Conservation (phyloP, 2,888 invertebrate genomes). For the Agriotes lineatus region DNA sequence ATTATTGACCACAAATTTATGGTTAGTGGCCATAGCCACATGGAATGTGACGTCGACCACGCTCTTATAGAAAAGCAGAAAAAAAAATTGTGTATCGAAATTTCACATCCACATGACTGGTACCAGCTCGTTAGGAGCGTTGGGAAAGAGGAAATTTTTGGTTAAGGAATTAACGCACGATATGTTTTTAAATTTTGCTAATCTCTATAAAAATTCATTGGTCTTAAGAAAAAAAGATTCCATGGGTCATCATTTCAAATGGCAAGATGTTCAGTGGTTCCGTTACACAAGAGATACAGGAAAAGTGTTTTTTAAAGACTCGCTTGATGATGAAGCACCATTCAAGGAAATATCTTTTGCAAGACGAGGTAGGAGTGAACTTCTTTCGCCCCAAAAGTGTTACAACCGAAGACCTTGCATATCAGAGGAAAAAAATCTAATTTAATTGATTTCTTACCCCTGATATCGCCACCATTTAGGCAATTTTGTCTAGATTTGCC, state of each 20-base stretch:
- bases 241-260: slow-evolving; percentile 1
- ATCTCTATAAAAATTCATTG: slow-evolving; percentile 2
- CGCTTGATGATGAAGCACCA: no score
- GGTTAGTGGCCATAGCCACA: slow-evolving; percentile 41
- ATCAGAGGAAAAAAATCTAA: no score
- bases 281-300: slow-evolving; percentile 9
- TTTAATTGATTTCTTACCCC: no score
- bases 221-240: slow-evolving; percentile 14
- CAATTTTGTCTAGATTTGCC: no score
- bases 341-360: no score
- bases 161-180: slow-evolving; percentile 8
- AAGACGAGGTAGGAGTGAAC: no score
- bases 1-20: slow-evolving; percentile 34
- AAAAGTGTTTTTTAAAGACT: no score
- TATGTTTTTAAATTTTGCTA: slow-evolving; percentile 11
- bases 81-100: slow-evolving; percentile 9
- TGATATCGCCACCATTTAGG: no score
- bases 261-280: slow-evolving; percentile 6
- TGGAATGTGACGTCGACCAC: not conserved
- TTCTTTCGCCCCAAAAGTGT: no score
- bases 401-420: no score
- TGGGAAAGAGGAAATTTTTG: slow-evolving; percentile 10
- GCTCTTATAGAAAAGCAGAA: slow-evolving; percentile 9
- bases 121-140: not conserved
- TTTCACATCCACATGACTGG: slow-evolving; percentile 17